These are phyloP conservation scores for Mustela nigripes DNA, from an alignment of 2,113 vertebrate genomes.

Conservation along the genomic window DNA sequence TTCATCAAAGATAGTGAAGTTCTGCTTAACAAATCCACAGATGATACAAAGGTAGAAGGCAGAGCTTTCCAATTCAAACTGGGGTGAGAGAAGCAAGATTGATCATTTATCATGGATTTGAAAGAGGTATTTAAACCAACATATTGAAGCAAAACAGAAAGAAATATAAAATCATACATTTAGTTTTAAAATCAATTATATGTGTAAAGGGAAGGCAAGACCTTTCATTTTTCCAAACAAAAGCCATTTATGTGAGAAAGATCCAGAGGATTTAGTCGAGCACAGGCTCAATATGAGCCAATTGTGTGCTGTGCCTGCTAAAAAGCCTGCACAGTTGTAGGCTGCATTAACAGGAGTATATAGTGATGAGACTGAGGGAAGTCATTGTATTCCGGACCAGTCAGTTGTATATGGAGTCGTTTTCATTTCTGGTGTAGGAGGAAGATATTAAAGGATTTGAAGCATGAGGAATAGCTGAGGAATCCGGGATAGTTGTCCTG, in stretches of 20 bases:
- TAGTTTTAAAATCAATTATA: constrained; percentile 38
- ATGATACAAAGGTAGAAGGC: not conserved
- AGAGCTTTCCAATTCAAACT: not conserved
- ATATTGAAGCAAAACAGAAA: not conserved
- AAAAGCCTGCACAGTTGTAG: not conserved
- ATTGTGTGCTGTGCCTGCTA: not conserved
- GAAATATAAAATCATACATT: constrained; percentile 1
- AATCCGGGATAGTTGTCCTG: not conserved
- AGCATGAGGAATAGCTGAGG: not conserved
- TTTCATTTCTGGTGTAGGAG: not conserved
- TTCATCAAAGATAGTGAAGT: not conserved
- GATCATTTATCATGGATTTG: not conserved
- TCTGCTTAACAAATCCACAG: constrained; percentile 40
- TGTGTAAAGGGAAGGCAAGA: not conserved
- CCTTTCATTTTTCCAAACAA: not conserved
- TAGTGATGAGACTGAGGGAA: not conserved
- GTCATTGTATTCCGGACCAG: not conserved
- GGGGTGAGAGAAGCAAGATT: constrained; percentile 24
- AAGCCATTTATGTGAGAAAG: not conserved
- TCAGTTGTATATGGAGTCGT: not conserved
- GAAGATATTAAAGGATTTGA: not conserved
- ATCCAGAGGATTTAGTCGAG: not conserved
- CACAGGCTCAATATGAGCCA: not conserved
- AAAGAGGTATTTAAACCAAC: not conserved
- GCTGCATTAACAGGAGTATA: not conserved